These are phyloP conservation scores for Rhabdomys pumilio DNA, from an alignment of 2,797 vertebrate species.

Conservation along the genomic window DNA sequence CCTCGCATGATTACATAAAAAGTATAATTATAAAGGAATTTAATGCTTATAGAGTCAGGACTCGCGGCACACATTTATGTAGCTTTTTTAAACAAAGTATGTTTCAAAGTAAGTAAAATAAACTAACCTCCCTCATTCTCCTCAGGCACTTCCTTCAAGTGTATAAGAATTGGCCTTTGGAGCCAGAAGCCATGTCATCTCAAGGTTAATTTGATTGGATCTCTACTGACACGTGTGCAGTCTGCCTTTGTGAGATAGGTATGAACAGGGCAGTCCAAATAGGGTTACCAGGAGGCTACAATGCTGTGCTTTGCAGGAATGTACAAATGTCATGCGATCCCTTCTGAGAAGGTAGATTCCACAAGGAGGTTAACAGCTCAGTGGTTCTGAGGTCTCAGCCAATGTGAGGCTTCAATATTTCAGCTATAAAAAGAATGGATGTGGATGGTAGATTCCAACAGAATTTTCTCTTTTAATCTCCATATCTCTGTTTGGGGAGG, in stretches of 20 bases:
- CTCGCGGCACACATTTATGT: constrained; percentile 41
- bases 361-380: background rate
- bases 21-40: constrained; percentile 77
- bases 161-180: background rate
- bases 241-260: background rate
- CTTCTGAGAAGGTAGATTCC: constrained; percentile 15
- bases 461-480: background rate
- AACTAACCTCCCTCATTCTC: constrained; percentile 50
- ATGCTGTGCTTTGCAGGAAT: background rate
- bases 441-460: background rate
- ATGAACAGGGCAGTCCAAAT: background rate
- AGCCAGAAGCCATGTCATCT: background rate
- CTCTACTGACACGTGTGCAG: background rate
- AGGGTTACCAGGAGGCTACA: background rate
- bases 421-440: constrained; percentile 5
- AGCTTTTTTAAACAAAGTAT: constrained; percentile 25
- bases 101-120: constrained; percentile 63
- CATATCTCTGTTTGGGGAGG: background rate
- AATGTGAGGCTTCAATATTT: background rate
- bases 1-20: constrained; percentile 73
- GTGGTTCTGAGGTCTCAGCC: background rate
- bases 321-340: background rate
- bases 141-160: background rate
- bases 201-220: constrained; percentile 18
- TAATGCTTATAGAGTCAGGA: constrained; percentile 62